Percentiles rank a stretch among this genome's conserved stretches.
Evolutionary conservation across 2,888 invertebrate genomes (phyloP).

Genomic region (Pterostichus madidus): DNA sequence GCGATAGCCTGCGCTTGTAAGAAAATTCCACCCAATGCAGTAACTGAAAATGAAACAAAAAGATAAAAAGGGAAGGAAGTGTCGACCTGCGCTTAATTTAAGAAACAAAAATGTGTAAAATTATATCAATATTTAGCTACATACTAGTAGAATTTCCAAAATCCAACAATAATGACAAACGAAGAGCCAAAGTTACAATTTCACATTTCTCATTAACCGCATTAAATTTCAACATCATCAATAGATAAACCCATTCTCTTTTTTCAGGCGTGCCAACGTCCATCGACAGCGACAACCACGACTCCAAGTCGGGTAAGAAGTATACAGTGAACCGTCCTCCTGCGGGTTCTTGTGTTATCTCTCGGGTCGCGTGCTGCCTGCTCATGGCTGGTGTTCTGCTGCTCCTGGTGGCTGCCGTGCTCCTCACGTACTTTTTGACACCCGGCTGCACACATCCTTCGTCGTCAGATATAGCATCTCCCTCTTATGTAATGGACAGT

Average conservation of each 20-base stretch:
- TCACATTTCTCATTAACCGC: too few species aligned
- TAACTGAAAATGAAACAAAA: too few species aligned
- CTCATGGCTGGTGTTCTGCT: conserved; percentile 75
- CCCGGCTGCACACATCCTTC: conserved; percentile 71
- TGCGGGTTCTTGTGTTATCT: conserved; percentile 72
- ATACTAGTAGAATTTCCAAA: too few species aligned
- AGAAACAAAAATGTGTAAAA: too few species aligned
- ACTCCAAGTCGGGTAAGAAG: conserved; percentile 75
- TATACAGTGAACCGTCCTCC: conserved; percentile 74
- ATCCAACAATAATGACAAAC: too few species aligned
- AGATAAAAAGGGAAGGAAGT: too few species aligned
- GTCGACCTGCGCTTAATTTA: too few species aligned
- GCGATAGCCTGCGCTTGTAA: too few species aligned
- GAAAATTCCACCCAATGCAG: too few species aligned
- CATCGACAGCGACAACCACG: conserved; percentile 75
- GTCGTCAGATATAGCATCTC: conserved; percentile 41
- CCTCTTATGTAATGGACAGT: conserved; percentile 62
- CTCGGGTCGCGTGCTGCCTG: conserved; percentile 74
- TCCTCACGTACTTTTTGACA: conserved; percentile 75
- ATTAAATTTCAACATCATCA: too few species aligned
- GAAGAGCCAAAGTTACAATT: too few species aligned
- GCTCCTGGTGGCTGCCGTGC: conserved; percentile 74
- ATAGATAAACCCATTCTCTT: conserved; percentile 51
- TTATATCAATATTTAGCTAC: too few species aligned
- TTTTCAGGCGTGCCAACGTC: conserved; percentile 75